A percentile compares a stretch with the other conserved stretches of the same genome.
These are phyloP conservation scores for Chelon labrosus DNA, from an alignment of 2,797 vertebrate genomes.

Conservation along the genomic window DNA sequence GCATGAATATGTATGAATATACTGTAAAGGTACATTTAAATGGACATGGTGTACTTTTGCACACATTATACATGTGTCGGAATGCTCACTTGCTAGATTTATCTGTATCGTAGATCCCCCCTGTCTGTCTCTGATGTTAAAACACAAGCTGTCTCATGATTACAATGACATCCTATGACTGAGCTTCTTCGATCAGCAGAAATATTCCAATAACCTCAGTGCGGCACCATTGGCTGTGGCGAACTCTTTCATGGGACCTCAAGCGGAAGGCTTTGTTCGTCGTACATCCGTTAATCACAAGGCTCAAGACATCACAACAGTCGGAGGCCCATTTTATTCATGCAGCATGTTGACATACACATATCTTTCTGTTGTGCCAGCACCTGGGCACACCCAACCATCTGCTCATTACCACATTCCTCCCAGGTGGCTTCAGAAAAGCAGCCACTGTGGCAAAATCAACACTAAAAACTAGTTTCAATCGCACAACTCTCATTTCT, in stretches of 20 bases:
- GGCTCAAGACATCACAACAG: slow-evolving; percentile 28
- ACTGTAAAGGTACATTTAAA: too few species aligned
- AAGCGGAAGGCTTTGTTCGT: slow-evolving; percentile 51
- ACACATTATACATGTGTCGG: background rate
- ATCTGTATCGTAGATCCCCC: background rate
- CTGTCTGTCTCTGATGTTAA: background rate
- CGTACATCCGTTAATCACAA: slow-evolving; percentile 59
- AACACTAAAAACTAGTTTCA: slow-evolving; percentile 2
- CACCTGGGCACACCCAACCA: slow-evolving; percentile 51
- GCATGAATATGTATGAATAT: too few species aligned
- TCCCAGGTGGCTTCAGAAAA: slow-evolving; percentile 20
- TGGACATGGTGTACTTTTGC: background rate
- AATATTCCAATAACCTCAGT: slow-evolving; percentile 32
- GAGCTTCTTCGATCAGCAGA: slow-evolving; percentile 24
- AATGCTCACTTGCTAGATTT: background rate
- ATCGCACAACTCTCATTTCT: slow-evolving; percentile 5
- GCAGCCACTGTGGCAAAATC: slow-evolving; percentile 18
- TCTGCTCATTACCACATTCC: slow-evolving; percentile 57
- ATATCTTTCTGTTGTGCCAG: slow-evolving; percentile 29
- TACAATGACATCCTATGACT: slow-evolving; percentile 3
- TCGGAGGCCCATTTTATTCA: slow-evolving; percentile 43
- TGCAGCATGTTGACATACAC: slow-evolving; percentile 44
- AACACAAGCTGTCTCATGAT: background rate
- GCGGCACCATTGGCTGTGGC: background rate
- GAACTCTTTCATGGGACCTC: slow-evolving; percentile 33